Conservation (phyloP, 2,113 vertebrate genomes). For the Nanorana parkeri region DNA sequence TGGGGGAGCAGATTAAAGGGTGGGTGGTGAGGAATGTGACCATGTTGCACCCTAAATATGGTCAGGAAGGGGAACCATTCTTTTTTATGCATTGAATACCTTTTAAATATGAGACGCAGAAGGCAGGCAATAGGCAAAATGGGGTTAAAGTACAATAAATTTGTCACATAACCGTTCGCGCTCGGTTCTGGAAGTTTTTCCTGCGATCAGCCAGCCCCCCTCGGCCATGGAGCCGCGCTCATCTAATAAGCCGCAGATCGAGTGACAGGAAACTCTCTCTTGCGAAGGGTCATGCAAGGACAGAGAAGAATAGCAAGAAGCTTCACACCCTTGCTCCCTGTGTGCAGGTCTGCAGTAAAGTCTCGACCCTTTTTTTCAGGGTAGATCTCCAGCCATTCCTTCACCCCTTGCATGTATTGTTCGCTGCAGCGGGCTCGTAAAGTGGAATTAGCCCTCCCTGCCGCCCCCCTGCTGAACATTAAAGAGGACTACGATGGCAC, state of each 20-base stretch:
- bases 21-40: too few species aligned
- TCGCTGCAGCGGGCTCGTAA: slow-evolving; percentile 4
- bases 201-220: slow-evolving; percentile 19
- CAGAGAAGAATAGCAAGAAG: slow-evolving; percentile 37
- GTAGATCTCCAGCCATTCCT: slow-evolving; percentile 3
- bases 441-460: neutral
- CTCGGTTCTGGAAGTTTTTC: neutral
- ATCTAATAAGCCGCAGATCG: slow-evolving; percentile 48
- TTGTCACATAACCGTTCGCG: neutral
- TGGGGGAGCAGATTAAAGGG: too few species aligned
- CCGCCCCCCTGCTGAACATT: slow-evolving; percentile 7
- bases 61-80: too few species aligned
- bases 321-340: slow-evolving; percentile 22
- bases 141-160: too few species aligned
- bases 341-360: neutral
- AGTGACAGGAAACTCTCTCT: slow-evolving; percentile 49
- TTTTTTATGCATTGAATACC: too few species aligned
- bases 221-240: neutral
- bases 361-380: neutral
- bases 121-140: too few species aligned
- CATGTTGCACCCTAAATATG: too few species aligned
- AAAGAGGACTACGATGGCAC: neutral
- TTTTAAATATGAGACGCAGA: too few species aligned
- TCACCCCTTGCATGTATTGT: slow-evolving; percentile 26
- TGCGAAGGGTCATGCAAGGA: slow-evolving; percentile 49